These are phyloP conservation scores for Exephanes ischioxanthus DNA, from an alignment of 2,888 invertebrate species.

Conservation along the genomic window DNA sequence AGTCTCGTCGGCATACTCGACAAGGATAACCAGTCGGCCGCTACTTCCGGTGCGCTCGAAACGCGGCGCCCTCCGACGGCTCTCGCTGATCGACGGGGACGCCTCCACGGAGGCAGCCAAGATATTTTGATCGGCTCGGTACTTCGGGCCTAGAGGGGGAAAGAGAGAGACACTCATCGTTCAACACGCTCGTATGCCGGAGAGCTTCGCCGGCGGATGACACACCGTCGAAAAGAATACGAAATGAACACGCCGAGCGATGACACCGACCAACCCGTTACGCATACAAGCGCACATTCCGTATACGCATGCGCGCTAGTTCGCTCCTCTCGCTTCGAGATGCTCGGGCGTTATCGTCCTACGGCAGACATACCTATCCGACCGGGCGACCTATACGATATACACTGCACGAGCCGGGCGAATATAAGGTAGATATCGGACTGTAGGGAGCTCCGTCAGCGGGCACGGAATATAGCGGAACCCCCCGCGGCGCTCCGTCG, in stretches of 20 bases:
- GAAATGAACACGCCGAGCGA: constrained; percentile 75
- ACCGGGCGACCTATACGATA: not conserved
- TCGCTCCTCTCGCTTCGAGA: constrained; percentile 5
- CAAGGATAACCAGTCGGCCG: constrained; percentile 60
- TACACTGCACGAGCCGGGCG: not conserved
- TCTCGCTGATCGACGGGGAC: constrained; percentile 9
- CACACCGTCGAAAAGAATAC: constrained; percentile 81
- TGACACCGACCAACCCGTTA: constrained; percentile 74
- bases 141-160: constrained; percentile 8
- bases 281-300: constrained; percentile 57
- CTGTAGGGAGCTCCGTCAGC: not conserved
- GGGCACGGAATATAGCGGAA: not conserved
- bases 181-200: constrained; percentile 5
- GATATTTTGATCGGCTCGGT: constrained; percentile 35
- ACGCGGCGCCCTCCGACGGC: constrained; percentile 21
- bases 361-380: not conserved
- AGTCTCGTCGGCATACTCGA: constrained; percentile 35
- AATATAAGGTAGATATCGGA: not conserved
- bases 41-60: constrained; percentile 51
- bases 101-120: constrained; percentile 28
- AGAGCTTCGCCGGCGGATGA: constrained; percentile 75
- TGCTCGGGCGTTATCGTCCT: constrained; percentile 28
- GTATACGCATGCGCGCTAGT: constrained; percentile 23
- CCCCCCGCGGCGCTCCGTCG: constrained; percentile 8
- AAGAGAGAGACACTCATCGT: constrained; percentile 23